Evolutionary conservation across 2,113 vertebrate genomes (phyloP).

Genomic region (Centropus unirufus): DNA sequence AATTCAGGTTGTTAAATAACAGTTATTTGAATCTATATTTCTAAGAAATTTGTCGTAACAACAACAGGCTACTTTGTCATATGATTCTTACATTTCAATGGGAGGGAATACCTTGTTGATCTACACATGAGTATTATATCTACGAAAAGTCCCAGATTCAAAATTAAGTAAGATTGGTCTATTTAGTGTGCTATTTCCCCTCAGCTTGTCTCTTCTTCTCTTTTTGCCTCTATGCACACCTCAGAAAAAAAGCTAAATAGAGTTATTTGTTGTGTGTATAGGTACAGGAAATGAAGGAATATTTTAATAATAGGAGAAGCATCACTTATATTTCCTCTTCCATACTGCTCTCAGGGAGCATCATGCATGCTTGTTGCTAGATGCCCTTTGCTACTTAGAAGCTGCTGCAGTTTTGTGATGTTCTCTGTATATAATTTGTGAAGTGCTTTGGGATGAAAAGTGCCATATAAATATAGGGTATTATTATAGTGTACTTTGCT

Average conservation of each 20-base stretch:
- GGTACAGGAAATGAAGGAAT: background rate
- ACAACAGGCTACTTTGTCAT: background rate
- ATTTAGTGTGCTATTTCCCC: background rate
- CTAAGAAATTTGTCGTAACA: background rate
- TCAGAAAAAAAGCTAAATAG: background rate
- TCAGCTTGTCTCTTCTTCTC: background rate
- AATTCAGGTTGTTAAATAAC: background rate
- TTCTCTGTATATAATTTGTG: background rate
- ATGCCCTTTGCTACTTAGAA: background rate
- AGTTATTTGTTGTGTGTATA: background rate
- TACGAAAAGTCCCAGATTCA: background rate
- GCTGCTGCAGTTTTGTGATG: background rate
- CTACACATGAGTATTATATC: background rate
- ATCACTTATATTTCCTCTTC: background rate
- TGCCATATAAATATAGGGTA: background rate
- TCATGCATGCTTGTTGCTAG: background rate
- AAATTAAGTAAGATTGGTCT: background rate
- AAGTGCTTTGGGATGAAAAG: constrained; percentile 12
- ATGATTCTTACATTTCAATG: background rate
- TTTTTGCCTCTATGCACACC: background rate
- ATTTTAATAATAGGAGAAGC: background rate
- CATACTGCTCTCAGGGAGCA: background rate
- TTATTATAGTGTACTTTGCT: constrained; percentile 6
- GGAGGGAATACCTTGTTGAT: background rate
- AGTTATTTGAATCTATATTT: background rate